Evolutionary conservation across 2,888 invertebrate species (phyloP).

Genomic region (Lymantria monacha): DNA sequence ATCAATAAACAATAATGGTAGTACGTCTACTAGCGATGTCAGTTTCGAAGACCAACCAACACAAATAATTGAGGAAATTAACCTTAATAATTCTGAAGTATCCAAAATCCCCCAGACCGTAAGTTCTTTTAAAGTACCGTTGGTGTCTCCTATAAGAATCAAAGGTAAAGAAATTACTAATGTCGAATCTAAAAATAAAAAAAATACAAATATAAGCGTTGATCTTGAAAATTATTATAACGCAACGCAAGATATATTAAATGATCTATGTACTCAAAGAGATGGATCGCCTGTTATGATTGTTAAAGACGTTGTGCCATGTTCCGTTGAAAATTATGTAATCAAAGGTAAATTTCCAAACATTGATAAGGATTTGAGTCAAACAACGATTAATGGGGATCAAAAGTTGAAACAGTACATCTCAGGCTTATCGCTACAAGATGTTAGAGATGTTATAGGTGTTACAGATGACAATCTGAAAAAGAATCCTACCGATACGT

Average conservation of each 20-base stretch:
- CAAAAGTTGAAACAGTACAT: constrained; percentile 38
- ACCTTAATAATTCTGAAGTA: constrained; percentile 12
- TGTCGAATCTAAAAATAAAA: constrained; percentile 24
- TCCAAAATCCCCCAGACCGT: constrained; percentile 22
- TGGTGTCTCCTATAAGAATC: constrained; percentile 45
- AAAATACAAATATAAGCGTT: constrained; percentile 13
- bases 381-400: constrained; percentile 26
- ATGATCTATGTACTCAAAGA: constrained; percentile 63
- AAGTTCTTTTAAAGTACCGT: constrained; percentile 64
- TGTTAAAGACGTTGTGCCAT: constrained; percentile 38
- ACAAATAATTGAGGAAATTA: constrained; percentile 45
- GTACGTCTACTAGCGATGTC: constrained; percentile 11
- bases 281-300: constrained; percentile 15
- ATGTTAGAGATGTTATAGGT: constrained; percentile 44
- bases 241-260: constrained; percentile 62
- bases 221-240: constrained; percentile 56
- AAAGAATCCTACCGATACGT: constrained; percentile 48
- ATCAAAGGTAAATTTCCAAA: constrained; percentile 30
- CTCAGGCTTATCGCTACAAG: constrained; percentile 36
- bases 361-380: constrained; percentile 27
- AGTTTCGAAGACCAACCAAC: constrained; percentile 50
- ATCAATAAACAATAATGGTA: constrained; percentile 37
- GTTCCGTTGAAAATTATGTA: constrained; percentile 41
- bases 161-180: constrained; percentile 48
- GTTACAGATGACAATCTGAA: constrained; percentile 34